These are phyloP conservation scores for Cyprinodon tularosa DNA, from an alignment of 2,113 vertebrate genomes.

Conservation along the genomic window DNA sequence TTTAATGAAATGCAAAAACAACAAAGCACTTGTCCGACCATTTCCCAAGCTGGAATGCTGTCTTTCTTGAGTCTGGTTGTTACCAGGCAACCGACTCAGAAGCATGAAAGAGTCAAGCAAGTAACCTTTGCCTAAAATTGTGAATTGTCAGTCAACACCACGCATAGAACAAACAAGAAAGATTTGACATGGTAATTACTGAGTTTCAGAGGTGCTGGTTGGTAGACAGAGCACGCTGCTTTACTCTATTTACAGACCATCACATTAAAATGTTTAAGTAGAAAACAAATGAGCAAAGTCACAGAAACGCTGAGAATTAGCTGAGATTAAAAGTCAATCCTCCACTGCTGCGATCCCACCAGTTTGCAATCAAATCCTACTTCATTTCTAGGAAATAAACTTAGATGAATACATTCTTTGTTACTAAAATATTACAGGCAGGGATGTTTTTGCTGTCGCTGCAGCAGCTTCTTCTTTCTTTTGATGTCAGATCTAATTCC, in stretches of 20 bases:
- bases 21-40: background rate
- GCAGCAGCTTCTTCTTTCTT: background rate
- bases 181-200: slow-evolving; percentile 11
- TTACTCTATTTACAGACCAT: slow-evolving; percentile 4
- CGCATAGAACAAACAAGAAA: background rate
- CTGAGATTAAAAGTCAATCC: background rate
- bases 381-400: background rate
- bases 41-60: background rate
- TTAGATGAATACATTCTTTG: background rate
- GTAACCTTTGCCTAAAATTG: slow-evolving; percentile 10
- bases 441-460: background rate
- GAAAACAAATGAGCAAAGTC: background rate
- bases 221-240: background rate
- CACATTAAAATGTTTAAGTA: background rate
- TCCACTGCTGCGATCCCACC: background rate
- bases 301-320: background rate
- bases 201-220: background rate
- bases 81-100: slow-evolving; percentile 18
- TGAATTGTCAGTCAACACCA: slow-evolving; percentile 14
- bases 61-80: slow-evolving; percentile 16
- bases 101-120: background rate
- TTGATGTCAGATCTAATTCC: slow-evolving; percentile 33
- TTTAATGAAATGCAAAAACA: background rate
- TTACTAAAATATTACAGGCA: background rate
- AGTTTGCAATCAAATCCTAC: background rate